Conservation (phyloP, 1,140 invertebrate genomes). For the Dermatophagoides farinae region DNA sequence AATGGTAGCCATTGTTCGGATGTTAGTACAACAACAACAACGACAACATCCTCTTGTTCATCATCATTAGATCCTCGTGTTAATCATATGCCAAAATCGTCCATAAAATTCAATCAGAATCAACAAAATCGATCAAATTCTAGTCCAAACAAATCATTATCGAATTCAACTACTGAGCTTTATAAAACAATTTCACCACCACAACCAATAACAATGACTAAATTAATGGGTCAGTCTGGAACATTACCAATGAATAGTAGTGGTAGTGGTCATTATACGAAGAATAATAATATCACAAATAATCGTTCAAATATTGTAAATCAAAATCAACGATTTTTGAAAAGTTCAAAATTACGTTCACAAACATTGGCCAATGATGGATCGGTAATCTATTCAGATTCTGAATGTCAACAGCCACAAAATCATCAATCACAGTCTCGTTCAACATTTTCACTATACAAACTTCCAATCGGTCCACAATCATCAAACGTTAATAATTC, state of each 20-base stretch:
- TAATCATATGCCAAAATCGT: background rate
- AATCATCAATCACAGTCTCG: too few relatives aligned
- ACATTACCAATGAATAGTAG: slow-evolving; percentile 1
- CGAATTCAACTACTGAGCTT: background rate
- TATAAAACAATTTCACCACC: background rate
- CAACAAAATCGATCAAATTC: background rate
- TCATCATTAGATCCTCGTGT: slow-evolving; percentile 3
- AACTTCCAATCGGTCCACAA: too few relatives aligned
- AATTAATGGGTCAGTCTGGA: background rate
- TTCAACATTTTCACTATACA: too few relatives aligned
- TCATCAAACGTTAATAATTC: too few relatives aligned
- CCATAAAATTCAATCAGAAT: background rate
- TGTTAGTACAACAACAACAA: slow-evolving; percentile 8
- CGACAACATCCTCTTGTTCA: background rate
- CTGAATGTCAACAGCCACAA: background rate
- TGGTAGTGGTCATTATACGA: background rate
- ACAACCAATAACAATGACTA: background rate
- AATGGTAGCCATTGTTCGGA: background rate
- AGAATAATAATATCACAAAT: background rate
- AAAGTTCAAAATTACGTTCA: background rate
- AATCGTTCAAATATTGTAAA: background rate
- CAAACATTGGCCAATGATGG: background rate
- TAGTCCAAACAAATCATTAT: background rate
- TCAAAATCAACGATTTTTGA: background rate
- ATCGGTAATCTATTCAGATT: background rate